Evolutionary conservation across 2,113 vertebrate species (phyloP).

Genomic region (Nothobranchius kuhntae): DNA sequence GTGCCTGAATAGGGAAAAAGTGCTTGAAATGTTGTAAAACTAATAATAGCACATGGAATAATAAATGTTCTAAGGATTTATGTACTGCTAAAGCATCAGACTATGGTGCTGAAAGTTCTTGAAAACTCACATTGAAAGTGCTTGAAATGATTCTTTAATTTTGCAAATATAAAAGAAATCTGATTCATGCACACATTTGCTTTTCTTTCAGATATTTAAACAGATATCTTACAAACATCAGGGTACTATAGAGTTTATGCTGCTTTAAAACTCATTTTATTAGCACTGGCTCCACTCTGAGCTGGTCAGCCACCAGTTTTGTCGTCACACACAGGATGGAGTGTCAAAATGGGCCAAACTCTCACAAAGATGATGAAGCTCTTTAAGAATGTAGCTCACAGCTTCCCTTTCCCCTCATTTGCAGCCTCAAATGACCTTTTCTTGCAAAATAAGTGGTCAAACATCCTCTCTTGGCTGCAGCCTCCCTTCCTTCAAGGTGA

Average conservation of each 20-base stretch:
- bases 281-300: not conserved
- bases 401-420: not conserved
- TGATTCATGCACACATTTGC: no score
- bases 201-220: no score
- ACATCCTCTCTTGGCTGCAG: constrained; percentile 30
- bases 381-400: constrained; percentile 46
- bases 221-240: not conserved
- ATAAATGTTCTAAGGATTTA: no score
- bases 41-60: no score
- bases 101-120: no score
- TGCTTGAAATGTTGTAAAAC: no score
- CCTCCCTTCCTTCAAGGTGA: constrained; percentile 54
- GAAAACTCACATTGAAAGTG: no score
- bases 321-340: constrained; percentile 10
- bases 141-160: no score
- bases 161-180: no score
- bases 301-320: not conserved
- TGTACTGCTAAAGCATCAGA: no score
- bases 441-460: constrained; percentile 45
- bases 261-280: not conserved
- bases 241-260: not conserved
- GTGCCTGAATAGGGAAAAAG: no score
- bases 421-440: constrained; percentile 56
- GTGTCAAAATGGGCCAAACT: constrained; percentile 40
- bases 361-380: constrained; percentile 42